Conservation (phyloP, 2,113 vertebrate genomes). For the Myotis yumanensis region DNA sequence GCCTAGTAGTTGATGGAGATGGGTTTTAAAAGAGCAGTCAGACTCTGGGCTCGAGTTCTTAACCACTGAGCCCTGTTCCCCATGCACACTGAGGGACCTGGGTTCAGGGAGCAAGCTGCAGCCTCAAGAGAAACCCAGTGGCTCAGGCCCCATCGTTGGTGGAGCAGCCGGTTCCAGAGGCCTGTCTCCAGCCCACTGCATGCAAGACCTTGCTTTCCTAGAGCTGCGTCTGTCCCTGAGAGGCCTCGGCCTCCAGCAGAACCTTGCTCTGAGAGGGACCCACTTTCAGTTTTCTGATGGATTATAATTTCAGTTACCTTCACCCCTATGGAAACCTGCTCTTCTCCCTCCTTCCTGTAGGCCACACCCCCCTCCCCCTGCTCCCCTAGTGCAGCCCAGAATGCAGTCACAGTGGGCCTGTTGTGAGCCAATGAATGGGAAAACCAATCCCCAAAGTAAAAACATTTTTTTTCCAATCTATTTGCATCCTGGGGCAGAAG, state of each 20-base stretch:
- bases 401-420: background rate
- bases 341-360: background rate
- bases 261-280: background rate
- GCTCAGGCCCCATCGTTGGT: rapidly evolving
- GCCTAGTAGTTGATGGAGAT: background rate
- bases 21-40: background rate
- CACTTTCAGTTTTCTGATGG: background rate
- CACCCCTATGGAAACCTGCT: background rate
- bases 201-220: background rate
- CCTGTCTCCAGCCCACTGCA: background rate
- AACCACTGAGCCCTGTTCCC: background rate
- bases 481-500: background rate
- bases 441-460: background rate
- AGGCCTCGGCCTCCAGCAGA: rapidly evolving
- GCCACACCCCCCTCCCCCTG: background rate
- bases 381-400: background rate
- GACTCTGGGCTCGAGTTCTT: background rate
- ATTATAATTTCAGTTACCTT: background rate
- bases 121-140: background rate
- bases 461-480: background rate
- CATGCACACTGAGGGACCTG: background rate
- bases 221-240: background rate
- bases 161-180: background rate
- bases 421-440: background rate
- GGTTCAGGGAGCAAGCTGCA: background rate